Base-by-base conservation (phyloP, 1,140 invertebrate genomes). In the Maniola jurtina region DNA sequence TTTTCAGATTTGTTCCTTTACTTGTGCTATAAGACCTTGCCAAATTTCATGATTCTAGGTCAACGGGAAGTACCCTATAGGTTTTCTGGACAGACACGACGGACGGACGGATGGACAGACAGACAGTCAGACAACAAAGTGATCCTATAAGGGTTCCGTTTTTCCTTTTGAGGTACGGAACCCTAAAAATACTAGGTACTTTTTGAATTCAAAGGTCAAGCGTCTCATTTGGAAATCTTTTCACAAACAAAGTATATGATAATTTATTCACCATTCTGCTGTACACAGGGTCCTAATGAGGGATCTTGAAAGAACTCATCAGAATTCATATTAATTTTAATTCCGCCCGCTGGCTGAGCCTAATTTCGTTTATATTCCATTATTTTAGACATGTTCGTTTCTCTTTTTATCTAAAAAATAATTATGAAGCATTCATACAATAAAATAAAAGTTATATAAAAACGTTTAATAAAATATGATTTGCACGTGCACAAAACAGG, bases 241-340 rank as follows among this genome's bases (percentile, higher is more conserved):
- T 68, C 54, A 13, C 45, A 42, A 52, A 42, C 48, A 52, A 57
- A 63, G 48, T 58, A 68, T 58, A 68, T 68, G 54, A 68, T 58
- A 68, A 63, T 68, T 68, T 63, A 52, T 58, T 52, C 61, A 33
- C 36, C 14, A 52, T 62, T 58, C 13, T 40, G 38, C 60, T 61
- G 36, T 62, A 63, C 59, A 68, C 54, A 68, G 36, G 47, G 56
- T 34, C 54, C 25, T 68, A 68, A 68, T 68, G 60, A 68, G 55
- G 54, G 48, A 33, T 60, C 42, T 47, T 52, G 54, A 34, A 61
- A 33, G 48, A 62, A 63, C 54, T 63, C 25, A 48, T 66, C 60
- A 50, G 52, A 63, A 68, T 52, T 67, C 61, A 68, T 68, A 59
- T 68, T 52, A 56, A 57, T 67, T 61, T 61, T 57, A 67, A 62